Conservation (phyloP, 2,888 invertebrate genomes). For the Cephus nigrinus region DNA sequence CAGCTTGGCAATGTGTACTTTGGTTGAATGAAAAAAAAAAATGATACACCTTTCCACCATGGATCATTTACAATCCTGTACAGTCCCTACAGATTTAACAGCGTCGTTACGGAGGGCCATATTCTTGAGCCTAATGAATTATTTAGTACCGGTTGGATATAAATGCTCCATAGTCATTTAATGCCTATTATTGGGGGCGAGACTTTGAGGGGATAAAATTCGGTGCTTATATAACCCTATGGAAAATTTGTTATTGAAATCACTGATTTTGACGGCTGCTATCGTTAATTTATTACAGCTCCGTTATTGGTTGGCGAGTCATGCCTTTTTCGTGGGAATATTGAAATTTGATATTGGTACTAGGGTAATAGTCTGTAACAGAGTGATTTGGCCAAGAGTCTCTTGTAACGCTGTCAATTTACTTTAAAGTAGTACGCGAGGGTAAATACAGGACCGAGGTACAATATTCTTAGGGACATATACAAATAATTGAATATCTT, state of each 20-base stretch:
- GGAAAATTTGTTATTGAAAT: not conserved
- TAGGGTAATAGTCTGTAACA: not conserved
- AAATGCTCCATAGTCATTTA: not conserved
- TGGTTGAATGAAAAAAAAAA: not conserved
- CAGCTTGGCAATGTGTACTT: not conserved
- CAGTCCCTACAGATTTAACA: conserved; percentile 23
- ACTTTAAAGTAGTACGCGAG: not conserved
- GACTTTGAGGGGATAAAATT: not conserved
- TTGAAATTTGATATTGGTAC: not conserved
- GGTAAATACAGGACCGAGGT: not conserved
- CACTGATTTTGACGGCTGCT: not conserved
- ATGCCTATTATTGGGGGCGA: not conserved
- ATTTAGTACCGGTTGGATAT: conserved; percentile 40
- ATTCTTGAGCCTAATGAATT: conserved; percentile 47
- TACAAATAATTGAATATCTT: conserved; percentile 17
- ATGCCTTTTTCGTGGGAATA: not conserved
- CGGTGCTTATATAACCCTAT: not conserved
- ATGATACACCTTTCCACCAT: not conserved
- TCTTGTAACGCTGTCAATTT: not conserved
- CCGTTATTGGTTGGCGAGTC: too few species aligned
- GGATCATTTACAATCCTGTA: not conserved
- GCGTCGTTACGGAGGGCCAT: conserved; percentile 21
- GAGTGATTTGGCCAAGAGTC: not conserved
- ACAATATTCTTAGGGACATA: conserved; percentile 8
- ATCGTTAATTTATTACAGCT: not conserved